These are phyloP conservation scores for Calephelis perditalis DNA, from an alignment of 2,888 invertebrate genomes.

Conservation along the genomic window DNA sequence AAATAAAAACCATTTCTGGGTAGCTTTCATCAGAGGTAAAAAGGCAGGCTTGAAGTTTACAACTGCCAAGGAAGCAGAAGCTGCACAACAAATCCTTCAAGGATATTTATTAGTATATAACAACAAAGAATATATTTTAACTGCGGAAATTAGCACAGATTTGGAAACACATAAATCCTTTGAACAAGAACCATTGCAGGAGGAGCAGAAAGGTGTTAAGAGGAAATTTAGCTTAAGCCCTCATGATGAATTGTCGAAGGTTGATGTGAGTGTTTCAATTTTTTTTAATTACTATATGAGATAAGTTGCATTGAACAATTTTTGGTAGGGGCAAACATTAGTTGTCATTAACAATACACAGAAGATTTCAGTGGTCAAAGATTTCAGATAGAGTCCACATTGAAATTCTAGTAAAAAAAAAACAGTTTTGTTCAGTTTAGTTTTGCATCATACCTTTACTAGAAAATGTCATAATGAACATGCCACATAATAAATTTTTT, in stretches of 20 bases:
- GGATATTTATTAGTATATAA: background rate
- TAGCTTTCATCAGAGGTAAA: background rate
- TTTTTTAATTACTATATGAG: background rate
- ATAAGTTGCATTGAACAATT: too few species aligned
- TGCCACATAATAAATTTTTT: too few species aligned
- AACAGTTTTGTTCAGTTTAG: background rate
- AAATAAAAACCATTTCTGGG: background rate
- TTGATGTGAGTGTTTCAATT: background rate
- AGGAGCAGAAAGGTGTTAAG: background rate
- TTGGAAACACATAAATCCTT: background rate
- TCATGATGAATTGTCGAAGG: background rate
- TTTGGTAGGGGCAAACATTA: too few species aligned
- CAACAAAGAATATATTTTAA: background rate
- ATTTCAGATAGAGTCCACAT: too few species aligned
- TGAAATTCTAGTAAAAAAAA: too few species aligned
- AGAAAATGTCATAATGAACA: background rate
- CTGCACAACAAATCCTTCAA: constrained; percentile 1
- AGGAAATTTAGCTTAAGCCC: background rate
- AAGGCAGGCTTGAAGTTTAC: background rate
- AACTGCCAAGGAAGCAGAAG: background rate
- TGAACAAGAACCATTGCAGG: background rate
- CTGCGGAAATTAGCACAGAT: background rate
- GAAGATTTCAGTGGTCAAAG: too few species aligned
- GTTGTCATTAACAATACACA: too few species aligned
- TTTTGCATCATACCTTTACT: background rate